Conservation (phyloP, 2,797 vertebrate species). For the Centroberyx gerrardi region DNA sequence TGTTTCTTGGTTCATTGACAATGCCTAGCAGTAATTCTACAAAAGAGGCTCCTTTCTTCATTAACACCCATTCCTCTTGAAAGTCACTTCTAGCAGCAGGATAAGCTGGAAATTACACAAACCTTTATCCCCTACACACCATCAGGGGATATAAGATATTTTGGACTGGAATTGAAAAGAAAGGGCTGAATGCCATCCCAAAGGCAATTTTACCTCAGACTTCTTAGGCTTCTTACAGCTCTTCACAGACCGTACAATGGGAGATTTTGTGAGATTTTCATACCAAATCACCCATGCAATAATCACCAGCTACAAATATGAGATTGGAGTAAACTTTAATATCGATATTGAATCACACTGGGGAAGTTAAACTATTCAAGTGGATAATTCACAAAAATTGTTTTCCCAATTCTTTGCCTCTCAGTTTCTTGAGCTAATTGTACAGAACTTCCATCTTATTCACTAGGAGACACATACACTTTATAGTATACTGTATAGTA, state of each 20-base stretch:
- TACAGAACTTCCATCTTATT: not conserved
- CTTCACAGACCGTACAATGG: constrained; percentile 63
- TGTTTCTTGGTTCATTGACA: constrained; percentile 59
- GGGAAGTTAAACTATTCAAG: not conserved
- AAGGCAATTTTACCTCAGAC: constrained; percentile 72
- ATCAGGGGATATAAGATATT: constrained; percentile 73
- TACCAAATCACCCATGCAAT: constrained; percentile 58
- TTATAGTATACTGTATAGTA: too few relatives aligned
- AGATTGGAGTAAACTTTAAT: constrained; percentile 9
- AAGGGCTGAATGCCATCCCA: constrained; percentile 55
- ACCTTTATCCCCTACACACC: constrained; percentile 71
- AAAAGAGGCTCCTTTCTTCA: constrained; percentile 73
- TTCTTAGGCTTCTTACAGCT: constrained; percentile 51
- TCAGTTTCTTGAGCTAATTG: not conserved
- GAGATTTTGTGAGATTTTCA: constrained; percentile 64
- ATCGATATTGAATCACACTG: not conserved
- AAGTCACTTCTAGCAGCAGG: constrained; percentile 74
- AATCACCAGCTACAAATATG: constrained; percentile 52
- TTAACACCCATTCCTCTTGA: constrained; percentile 77
- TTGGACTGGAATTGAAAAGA: constrained; percentile 74
- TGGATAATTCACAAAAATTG: not conserved
- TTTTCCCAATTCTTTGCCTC: not conserved
- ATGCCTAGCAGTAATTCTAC: constrained; percentile 68
- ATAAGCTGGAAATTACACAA: constrained; percentile 83
- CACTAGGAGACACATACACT: not conserved